Evolutionary conservation across 2,888 invertebrate species (phyloP).

Genomic region (Rhamphomyia laevipes): DNA sequence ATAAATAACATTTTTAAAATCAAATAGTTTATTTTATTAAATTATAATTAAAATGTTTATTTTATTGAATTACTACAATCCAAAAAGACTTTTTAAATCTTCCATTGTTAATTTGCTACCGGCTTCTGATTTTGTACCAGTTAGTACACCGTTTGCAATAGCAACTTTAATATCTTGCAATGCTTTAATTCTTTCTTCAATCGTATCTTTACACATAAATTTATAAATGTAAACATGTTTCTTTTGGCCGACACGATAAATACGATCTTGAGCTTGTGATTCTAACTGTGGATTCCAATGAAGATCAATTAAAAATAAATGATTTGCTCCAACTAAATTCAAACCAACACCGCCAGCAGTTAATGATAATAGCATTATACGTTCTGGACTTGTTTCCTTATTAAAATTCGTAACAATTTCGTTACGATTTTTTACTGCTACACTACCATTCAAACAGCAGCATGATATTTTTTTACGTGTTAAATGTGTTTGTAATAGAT

Average conservation of each 20-base stretch:
- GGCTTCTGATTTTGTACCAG: conserved; percentile 50
- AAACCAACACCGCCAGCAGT: conserved; percentile 92
- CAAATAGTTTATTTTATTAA: no score
- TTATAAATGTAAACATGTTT: conserved; percentile 73
- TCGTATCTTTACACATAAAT: conserved; percentile 72
- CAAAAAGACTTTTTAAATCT: conserved; percentile 64
- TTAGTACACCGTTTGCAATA: conserved; percentile 66
- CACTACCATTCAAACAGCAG: conserved; percentile 61
- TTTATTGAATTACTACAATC: conserved; percentile 31
- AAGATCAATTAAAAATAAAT: conserved; percentile 78
- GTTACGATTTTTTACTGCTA: conserved; percentile 60
- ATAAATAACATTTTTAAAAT: no score
- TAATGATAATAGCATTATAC: conserved; percentile 70
- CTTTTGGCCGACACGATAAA: conserved; percentile 82
- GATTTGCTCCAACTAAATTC: conserved; percentile 85
- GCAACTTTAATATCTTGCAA: conserved; percentile 70
- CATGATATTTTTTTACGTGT: conserved; percentile 40
- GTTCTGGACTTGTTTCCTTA: conserved; percentile 42
- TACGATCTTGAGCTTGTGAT: conserved; percentile 85
- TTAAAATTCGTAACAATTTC: conserved; percentile 63
- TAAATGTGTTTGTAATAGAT: conserved; percentile 58
- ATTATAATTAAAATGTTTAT: no score
- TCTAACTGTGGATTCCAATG: conserved; percentile 98
- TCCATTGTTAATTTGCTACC: conserved; percentile 64
- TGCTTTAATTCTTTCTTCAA: conserved; percentile 73